These are phyloP conservation scores for Eulemur coronatus DNA, from an alignment of 2,797 vertebrate genomes.

Conservation along the genomic window DNA sequence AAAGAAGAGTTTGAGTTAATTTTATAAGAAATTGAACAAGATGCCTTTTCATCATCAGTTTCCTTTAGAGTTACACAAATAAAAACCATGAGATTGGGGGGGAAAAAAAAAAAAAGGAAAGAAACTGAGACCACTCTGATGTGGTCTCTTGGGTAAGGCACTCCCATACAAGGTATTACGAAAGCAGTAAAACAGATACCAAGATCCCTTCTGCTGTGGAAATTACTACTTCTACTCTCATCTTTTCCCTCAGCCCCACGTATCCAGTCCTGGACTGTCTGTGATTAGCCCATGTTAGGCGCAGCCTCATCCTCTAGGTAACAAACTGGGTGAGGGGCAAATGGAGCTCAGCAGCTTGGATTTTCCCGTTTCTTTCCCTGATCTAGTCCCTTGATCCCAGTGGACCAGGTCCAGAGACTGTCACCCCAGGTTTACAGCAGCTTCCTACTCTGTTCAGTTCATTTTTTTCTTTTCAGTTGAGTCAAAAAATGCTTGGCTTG, in stretches of 20 bases:
- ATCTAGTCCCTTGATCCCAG: not conserved
- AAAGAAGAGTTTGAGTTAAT: not conserved
- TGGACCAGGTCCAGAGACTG: not conserved
- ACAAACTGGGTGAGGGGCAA: not conserved
- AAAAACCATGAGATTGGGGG: no score
- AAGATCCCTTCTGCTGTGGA: not conserved
- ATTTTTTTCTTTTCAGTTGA: not conserved
- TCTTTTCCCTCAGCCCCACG: not conserved
- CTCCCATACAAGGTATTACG: not conserved
- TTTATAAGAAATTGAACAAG: not conserved
- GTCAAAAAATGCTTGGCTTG: not conserved
- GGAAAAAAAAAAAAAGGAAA: not conserved
- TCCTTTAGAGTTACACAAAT: no score
- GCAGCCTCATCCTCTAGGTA: not conserved
- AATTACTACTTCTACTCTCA: not conserved
- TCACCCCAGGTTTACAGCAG: not conserved
- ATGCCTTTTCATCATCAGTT: no score
- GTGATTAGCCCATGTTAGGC: not conserved
- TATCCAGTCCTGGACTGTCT: not conserved
- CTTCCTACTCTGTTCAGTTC: not conserved
- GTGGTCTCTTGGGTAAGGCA: not conserved
- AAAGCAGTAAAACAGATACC: not conserved
- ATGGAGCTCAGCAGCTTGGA: not conserved
- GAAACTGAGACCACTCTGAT: not conserved
- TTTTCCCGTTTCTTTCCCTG: not conserved